phyloP scores from a whole-genome alignment of 2,888 invertebrate species.

The Terebella lapidaria region DNA sequence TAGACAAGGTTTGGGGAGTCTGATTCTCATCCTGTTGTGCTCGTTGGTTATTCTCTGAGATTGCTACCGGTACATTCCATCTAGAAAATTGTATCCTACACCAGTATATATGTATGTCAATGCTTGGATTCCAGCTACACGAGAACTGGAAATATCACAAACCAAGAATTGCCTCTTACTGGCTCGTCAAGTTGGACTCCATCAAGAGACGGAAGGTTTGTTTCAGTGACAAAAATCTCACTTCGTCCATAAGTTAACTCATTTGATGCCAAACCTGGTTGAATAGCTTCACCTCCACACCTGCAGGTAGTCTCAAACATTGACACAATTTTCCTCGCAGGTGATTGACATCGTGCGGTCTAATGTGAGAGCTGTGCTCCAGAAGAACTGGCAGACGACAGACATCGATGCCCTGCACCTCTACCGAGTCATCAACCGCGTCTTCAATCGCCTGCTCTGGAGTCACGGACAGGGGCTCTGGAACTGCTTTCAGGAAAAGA shows the following conservation, averaged over 20 bases:
- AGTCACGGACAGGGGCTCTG: slow-evolving; percentile 53
- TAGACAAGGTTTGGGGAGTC: no score
- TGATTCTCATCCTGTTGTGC: background rate
- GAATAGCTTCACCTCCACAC: no score
- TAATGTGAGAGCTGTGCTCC: slow-evolving; percentile 48
- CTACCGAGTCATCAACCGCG: slow-evolving; percentile 44
- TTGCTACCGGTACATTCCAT: no score
- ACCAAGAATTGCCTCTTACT: slow-evolving; percentile 51
- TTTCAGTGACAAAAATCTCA: no score
- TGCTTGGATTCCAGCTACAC: slow-evolving; percentile 36
- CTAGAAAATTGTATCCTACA: background rate
- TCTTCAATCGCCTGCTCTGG: slow-evolving; percentile 51
- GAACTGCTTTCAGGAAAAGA: slow-evolving; percentile 36
- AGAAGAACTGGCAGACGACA: slow-evolving; percentile 40
- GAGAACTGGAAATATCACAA: slow-evolving; percentile 53
- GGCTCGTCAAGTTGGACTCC: slow-evolving; percentile 51
- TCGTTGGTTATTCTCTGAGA: no score
- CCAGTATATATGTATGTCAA: background rate
- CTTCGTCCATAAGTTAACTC: no score
- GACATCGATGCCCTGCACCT: slow-evolving; percentile 46
- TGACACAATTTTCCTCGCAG: no score
- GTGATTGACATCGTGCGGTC: slow-evolving; percentile 51
- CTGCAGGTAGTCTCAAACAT: no score
- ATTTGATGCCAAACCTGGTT: no score
- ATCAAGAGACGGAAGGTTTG: slow-evolving; percentile 48